These are phyloP conservation scores for Apodemus agrarius DNA, from an alignment of 2,797 vertebrate genomes.

Conservation along the genomic window DNA sequence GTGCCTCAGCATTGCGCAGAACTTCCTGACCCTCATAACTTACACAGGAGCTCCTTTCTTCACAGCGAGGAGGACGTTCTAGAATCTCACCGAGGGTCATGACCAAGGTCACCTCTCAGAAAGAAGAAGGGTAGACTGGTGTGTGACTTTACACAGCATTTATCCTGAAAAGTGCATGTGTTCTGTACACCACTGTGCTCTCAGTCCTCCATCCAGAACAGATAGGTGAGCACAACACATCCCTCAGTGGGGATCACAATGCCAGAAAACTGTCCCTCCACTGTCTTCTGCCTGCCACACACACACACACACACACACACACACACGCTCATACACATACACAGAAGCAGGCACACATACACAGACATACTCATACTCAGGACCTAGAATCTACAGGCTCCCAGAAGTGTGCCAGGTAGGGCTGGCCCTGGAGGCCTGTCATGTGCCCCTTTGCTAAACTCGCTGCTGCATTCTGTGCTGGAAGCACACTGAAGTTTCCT, in stretches of 20 bases:
- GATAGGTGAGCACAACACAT: neutral
- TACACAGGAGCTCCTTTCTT: neutral
- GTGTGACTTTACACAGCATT: neutral
- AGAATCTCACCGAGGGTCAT: neutral
- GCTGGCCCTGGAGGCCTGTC: neutral
- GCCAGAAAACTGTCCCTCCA: conserved; percentile 63
- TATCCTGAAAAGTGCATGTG: neutral
- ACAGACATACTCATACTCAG: no score
- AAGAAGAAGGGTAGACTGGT: neutral
- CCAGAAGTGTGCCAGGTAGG: neutral
- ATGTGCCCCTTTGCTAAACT: neutral
- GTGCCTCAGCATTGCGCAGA: no score
- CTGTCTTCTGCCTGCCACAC: neutral
- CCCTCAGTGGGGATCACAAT: neutral
- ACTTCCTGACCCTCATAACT: neutral
- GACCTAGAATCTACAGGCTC: neutral
- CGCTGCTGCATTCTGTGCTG: neutral
- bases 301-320: neutral
- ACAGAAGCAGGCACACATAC: neutral
- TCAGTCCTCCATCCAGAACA: neutral
- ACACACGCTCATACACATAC: neutral
- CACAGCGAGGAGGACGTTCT: neutral
- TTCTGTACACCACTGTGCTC: neutral
- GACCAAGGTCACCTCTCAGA: neutral
- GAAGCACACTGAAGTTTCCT: neutral